A percentile compares a stretch with the other conserved stretches of the same genome.
phyloP scores from a whole-genome alignment of 1,140 invertebrate species.

The Ceratosolen solmsi region DNA sequence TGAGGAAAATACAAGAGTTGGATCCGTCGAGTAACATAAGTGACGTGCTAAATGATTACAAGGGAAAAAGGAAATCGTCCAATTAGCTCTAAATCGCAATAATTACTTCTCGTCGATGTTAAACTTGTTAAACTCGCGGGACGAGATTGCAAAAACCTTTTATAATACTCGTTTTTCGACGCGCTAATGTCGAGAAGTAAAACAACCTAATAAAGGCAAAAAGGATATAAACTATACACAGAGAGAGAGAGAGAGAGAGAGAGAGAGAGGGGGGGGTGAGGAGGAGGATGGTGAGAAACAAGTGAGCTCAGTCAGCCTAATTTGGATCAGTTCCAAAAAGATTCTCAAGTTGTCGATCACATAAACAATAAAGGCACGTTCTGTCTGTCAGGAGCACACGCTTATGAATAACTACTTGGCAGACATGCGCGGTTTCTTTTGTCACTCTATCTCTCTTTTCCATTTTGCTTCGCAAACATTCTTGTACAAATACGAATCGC shows the following conservation, averaged over 20 bases:
- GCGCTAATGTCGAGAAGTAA: neutral
- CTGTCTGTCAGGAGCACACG: neutral
- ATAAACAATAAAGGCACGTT: neutral
- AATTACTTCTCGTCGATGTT: slow-evolving; percentile 4
- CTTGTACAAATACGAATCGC: neutral
- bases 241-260: neutral
- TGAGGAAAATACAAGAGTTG: too few species aligned
- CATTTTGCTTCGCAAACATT: slow-evolving; percentile 16
- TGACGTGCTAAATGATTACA: slow-evolving; percentile 9
- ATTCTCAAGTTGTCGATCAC: slow-evolving; percentile 1
- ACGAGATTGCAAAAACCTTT: neutral
- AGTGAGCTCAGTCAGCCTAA: neutral
- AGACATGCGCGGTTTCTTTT: neutral
- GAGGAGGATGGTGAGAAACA: neutral
- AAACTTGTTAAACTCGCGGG: neutral
- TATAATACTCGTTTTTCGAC: neutral
- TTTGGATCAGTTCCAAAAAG: slow-evolving; percentile 26
- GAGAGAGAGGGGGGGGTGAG: neutral
- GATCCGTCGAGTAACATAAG: neutral
- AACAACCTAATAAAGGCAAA: slow-evolving; percentile 20
- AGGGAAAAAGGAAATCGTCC: slow-evolving; percentile 24
- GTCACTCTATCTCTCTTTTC: neutral
- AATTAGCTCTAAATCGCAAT: slow-evolving; percentile 35
- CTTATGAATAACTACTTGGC: slow-evolving; percentile 3
- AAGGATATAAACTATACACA: neutral